Evolutionary conservation across 2,113 vertebrate genomes (phyloP), one percentile per base, ranked within the genome.

Genomic region (Sus scrofa): DNA sequence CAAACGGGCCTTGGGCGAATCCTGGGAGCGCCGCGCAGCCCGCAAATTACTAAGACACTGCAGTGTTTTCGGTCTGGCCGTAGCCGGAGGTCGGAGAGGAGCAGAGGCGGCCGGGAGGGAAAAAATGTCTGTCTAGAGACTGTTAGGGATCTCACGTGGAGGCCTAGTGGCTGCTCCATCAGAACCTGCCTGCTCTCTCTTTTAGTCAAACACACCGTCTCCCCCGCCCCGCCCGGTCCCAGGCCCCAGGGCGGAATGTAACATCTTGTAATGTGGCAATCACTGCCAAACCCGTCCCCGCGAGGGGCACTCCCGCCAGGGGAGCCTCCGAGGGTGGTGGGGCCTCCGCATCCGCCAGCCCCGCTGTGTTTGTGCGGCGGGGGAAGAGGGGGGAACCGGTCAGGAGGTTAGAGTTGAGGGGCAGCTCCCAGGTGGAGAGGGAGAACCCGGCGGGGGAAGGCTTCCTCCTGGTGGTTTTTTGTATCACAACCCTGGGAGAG

Each of bases 181-280:
- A 26, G 81, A 94, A 90, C 92, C 71, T 50, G 70, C 70, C 82
- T 14, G 92, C 87, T 34, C 65, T 73, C 73, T 96, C 50, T 65
- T 37, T 77, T 37, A 67, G 2, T 1, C 83, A 96, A 91, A 71
- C 78, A 37, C 0, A 65, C 14, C n/a, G 74, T 95, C 84, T 81
- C 73, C 34, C 52, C 30, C 34, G 62, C 94, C 63, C 78, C 77
- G 52, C 77, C 70, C 39, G 34, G 86, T 81, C 70, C 50, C 89
- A 73, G 87, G 96, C 96, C 96, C 93, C 96, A 27, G 92, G 98
- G 97, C 92, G 92, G 97, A 97, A 98, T 96, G 98, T 97, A 98
- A 97, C 98, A 98, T 98, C 98, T 98, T 98, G 98, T 98, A 98
- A 98, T 93, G 97, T 96, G 96, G 96, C 98, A 98, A 98, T 98